Evolutionary conservation across 2,797 vertebrate genomes (phyloP).

Genomic region (Pantherophis alleghaniensis): DNA sequence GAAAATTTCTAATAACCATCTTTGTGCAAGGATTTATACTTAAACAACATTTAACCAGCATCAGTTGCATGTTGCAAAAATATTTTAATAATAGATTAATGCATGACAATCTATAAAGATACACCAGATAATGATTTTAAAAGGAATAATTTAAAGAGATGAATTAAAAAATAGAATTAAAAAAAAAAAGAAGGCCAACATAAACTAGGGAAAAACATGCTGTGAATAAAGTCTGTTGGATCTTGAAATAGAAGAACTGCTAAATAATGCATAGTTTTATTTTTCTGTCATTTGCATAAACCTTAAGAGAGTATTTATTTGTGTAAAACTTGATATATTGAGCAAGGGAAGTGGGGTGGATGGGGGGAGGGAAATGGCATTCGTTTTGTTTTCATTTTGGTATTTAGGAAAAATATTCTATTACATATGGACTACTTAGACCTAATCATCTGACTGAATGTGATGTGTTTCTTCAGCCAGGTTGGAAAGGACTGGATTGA

Average conservation of each 20-base stretch:
- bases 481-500: slow-evolving; percentile 91
- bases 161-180: slow-evolving; percentile 81
- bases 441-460: slow-evolving; percentile 99
- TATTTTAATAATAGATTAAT: slow-evolving; percentile 84
- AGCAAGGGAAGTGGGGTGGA: slow-evolving; percentile 73
- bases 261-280: slow-evolving; percentile 88
- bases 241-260: slow-evolving; percentile 85
- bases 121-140: slow-evolving; percentile 84
- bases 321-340: slow-evolving; percentile 83
- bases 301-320: slow-evolving; percentile 87
- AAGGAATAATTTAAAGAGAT: slow-evolving; percentile 87
- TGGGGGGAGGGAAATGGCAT: slow-evolving; percentile 75
- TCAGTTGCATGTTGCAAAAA: slow-evolving; percentile 76
- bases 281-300: slow-evolving; percentile 85
- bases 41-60: slow-evolving; percentile 78
- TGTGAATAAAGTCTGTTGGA: slow-evolving; percentile 87
- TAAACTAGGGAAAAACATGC: slow-evolving; percentile 87
- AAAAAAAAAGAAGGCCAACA: slow-evolving; percentile 82
- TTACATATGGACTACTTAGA: slow-evolving; percentile 99
- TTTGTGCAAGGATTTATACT: slow-evolving; percentile 75
- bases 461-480: slow-evolving; percentile 90
- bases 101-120: slow-evolving; percentile 80
- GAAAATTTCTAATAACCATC: slow-evolving; percentile 67
- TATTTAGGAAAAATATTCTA: slow-evolving; percentile 91
- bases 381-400: slow-evolving; percentile 87